Conservation (phyloP, 53 echinoderm and acorn worm species). For the Zoroaster sp. region DNA sequence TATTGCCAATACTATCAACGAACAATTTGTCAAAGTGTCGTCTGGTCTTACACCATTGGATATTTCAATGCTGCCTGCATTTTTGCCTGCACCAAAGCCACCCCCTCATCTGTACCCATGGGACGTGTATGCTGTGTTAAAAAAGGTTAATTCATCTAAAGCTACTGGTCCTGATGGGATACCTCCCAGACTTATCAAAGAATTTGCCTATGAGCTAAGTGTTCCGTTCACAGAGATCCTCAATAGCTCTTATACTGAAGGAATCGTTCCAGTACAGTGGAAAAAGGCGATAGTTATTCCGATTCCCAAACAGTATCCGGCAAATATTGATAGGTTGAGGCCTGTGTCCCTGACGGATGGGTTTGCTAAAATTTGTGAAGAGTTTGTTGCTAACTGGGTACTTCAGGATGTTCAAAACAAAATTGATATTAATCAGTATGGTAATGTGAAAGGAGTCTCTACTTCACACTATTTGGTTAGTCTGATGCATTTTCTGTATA, state of each 20-base stretch:
- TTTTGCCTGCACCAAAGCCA: conserved; percentile 22
- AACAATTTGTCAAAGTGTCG: conserved; percentile 17
- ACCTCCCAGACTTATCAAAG: conserved; percentile 36
- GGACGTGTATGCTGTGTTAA: conserved; percentile 28
- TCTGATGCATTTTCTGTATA: too few species aligned
- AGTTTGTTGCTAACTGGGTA: too few species aligned
- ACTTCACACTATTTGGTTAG: too few species aligned
- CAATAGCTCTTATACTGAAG: conserved; percentile 40
- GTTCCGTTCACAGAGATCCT: conserved; percentile 25
- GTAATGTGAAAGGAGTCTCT: too few species aligned
- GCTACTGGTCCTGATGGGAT: conserved; percentile 45
- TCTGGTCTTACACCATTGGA: background rate
- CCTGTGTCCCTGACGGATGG: too few species aligned
- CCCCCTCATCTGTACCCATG: conserved; percentile 25
- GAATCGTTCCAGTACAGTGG: conserved; percentile 6
- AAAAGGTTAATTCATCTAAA: conserved; percentile 31
- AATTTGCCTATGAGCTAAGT: conserved; percentile 53
- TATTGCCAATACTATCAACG: conserved; percentile 39
- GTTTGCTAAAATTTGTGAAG: too few species aligned
- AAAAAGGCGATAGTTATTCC: conserved; percentile 40
- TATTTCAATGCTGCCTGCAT: background rate
- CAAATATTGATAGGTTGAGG: background rate
- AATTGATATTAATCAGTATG: too few species aligned
- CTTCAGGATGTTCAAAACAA: too few species aligned
- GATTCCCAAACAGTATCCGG: conserved; percentile 10